These are phyloP conservation scores for Phalera bucephala DNA, from an alignment of 2,888 invertebrate species.

Conservation along the genomic window DNA sequence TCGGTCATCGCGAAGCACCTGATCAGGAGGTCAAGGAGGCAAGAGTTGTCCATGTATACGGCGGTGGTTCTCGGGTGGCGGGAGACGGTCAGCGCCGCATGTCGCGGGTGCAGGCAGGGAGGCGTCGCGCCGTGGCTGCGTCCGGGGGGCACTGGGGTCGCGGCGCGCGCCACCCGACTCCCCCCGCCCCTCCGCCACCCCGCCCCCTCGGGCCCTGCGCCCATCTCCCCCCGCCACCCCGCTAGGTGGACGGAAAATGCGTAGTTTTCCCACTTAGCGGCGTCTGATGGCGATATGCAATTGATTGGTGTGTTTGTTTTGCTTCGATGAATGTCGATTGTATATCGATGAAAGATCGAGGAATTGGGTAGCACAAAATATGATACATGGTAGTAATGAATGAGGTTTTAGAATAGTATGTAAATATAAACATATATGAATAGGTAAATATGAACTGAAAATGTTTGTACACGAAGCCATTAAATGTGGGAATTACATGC, in stretches of 20 bases:
- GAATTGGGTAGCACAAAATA: conserved; percentile 3
- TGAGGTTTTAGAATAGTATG: no score
- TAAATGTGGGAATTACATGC: no score
- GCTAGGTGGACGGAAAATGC: conserved; percentile 66
- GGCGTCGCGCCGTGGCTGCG: conserved; percentile 80
- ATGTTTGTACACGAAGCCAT: no score
- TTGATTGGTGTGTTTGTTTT: conserved; percentile 45
- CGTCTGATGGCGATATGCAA: conserved; percentile 59
- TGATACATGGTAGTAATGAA: background rate
- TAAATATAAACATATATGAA: no score
- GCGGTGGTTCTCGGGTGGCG: conserved; percentile 72
- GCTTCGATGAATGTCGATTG: background rate
- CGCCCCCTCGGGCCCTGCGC: conserved; percentile 35
- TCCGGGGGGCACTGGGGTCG: conserved; percentile 74
- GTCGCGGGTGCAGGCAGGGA: conserved; percentile 73
- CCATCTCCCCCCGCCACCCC: conserved; percentile 37
- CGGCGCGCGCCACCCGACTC: conserved; percentile 43
- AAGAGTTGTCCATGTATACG: conserved; percentile 83
- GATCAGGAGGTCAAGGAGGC: conserved; percentile 83
- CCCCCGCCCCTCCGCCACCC: conserved; percentile 44
- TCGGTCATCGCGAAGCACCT: conserved; percentile 84
- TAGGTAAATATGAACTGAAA: no score
- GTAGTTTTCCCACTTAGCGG: conserved; percentile 69
- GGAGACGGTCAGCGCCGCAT: conserved; percentile 75
- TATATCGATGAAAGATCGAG: background rate